These are phyloP conservation scores for Amiota minor DNA, from an alignment of 2,888 invertebrate genomes.

Conservation along the genomic window DNA sequence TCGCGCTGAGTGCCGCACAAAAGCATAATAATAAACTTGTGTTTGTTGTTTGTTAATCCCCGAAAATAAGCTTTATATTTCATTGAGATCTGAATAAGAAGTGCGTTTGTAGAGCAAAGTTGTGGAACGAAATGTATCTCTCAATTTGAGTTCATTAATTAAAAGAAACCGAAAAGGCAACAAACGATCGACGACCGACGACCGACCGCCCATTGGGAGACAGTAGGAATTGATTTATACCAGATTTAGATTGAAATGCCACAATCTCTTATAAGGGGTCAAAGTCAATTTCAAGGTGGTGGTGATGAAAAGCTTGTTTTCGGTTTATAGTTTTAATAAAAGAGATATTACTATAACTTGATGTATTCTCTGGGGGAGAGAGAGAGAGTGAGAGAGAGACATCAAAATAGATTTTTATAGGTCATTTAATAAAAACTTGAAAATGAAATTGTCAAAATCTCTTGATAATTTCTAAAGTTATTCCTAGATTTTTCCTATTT, in stretches of 20 bases:
- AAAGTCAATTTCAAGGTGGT: not conserved
- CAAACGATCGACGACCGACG: slow-evolving; percentile 14
- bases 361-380: too few relatives aligned
- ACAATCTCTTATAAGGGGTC: slow-evolving; percentile 2
- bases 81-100: slow-evolving; percentile 17
- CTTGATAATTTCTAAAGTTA: too few relatives aligned
- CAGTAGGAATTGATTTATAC: slow-evolving; percentile 41
- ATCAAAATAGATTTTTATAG: too few relatives aligned
- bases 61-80: slow-evolving; percentile 5
- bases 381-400: too few relatives aligned
- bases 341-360: too few relatives aligned
- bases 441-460: too few relatives aligned
- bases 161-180: slow-evolving; percentile 19
- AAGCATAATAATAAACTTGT: not conserved
- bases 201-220: slow-evolving; percentile 41
- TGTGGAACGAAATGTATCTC: slow-evolving; percentile 26
- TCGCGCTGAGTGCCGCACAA: slow-evolving; percentile 16
- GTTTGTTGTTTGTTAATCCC: not conserved
- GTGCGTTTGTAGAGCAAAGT: slow-evolving; percentile 28
- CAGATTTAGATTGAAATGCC: slow-evolving; percentile 10
- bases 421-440: too few relatives aligned
- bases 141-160: slow-evolving; percentile 34
- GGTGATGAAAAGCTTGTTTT: too few relatives aligned
- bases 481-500: too few relatives aligned
- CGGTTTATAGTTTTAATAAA: too few relatives aligned